A percentile compares a stretch with the other conserved stretches of the same genome.
Evolutionary conservation across 2,113 vertebrate genomes (phyloP).

Genomic region (Oostethus manadensis): DNA sequence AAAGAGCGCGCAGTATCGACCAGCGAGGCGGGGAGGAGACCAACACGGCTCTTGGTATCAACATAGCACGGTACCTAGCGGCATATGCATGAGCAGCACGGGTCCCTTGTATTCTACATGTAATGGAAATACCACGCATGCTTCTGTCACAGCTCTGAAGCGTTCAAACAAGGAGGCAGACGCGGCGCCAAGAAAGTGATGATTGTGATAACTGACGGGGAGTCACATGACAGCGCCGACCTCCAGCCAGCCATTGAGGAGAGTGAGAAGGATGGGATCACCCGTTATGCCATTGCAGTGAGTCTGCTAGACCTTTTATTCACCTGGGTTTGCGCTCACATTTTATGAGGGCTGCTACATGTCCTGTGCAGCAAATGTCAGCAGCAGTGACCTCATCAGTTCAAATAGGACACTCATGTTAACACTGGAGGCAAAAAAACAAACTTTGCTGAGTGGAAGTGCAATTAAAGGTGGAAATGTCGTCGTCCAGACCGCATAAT

Average conservation of each 20-base stretch:
- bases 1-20: conserved; percentile 85
- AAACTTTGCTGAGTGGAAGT: conserved; percentile 17
- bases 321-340: conserved; percentile 10
- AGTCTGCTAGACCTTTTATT: conserved; percentile 54
- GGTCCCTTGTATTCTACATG: not conserved
- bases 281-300: conserved; percentile 91
- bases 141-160: conserved; percentile 69
- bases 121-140: not conserved
- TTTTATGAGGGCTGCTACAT: conserved; percentile 23
- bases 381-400: conserved; percentile 41
- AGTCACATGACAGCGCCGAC: conserved; percentile 91
- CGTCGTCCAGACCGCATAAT: conserved; percentile 32
- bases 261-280: conserved; percentile 91
- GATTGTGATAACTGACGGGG: conserved; percentile 97
- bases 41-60: conserved; percentile 92
- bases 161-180: conserved; percentile 89
- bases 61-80: conserved; percentile 82
- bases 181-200: conserved; percentile 96
- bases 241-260: conserved; percentile 87
- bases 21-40: conserved; percentile 95
- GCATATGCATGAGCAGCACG: not conserved
- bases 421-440: conserved; percentile 21
- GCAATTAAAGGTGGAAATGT: conserved; percentile 49
- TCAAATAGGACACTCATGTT: conserved; percentile 10
- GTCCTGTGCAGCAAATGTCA: conserved; percentile 14